Evolutionary conservation across 2,888 invertebrate species (phyloP).

Genomic region (Stenchaetothrips biformis): DNA sequence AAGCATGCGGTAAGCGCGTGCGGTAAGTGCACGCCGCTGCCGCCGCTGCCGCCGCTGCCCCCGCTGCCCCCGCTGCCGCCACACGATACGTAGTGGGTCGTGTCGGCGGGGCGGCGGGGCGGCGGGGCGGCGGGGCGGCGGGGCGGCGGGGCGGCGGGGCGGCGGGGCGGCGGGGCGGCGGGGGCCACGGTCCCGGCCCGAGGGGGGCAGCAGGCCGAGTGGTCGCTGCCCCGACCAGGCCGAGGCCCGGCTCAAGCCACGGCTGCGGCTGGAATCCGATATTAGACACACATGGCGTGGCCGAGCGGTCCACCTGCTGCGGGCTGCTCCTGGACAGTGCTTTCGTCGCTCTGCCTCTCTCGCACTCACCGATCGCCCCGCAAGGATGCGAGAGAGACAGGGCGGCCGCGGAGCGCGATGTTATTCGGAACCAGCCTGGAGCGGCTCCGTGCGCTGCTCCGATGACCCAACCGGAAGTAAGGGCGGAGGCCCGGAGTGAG

Average conservation of each 20-base stretch:
- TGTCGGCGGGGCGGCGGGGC: constrained; percentile 32
- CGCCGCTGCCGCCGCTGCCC: too few species aligned
- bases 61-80: too few species aligned
- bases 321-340: neutral
- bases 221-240: neutral
- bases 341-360: neutral
- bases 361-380: neutral
- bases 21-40: too few species aligned
- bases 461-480: too few species aligned
- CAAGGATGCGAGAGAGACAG: neutral
- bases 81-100: too few species aligned
- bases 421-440: neutral
- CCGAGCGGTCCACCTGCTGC: too few species aligned
- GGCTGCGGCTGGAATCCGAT: neutral
- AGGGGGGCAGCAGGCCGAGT: neutral
- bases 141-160: constrained; percentile 45
- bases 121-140: constrained; percentile 43
- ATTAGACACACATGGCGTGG: neutral
- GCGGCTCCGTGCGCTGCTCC: neutral
- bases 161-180: constrained; percentile 43
- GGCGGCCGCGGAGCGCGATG: neutral
- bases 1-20: too few species aligned
- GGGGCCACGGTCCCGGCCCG: constrained; percentile 42
- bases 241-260: neutral
- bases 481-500: too few species aligned